Base-by-base conservation (phyloP, 2,113 vertebrate species). In the Microcebus griseorufus region DNA sequence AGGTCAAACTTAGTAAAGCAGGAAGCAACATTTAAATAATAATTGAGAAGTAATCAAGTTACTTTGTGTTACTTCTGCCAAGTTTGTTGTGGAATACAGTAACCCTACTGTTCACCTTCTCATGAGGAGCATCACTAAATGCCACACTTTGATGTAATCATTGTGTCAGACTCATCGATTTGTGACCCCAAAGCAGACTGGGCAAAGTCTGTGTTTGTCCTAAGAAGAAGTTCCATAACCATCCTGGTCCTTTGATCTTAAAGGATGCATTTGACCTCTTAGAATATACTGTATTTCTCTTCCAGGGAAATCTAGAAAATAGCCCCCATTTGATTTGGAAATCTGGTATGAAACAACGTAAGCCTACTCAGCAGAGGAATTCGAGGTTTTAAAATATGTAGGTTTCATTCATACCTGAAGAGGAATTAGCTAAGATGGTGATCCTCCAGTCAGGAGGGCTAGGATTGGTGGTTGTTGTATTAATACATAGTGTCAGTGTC, bases 1-100 rank as follows among this genome's bases (percentile, higher is more conserved):
- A 79, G n/a, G 17, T 92, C 48, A 89, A 53, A 32, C 75, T n/a
- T 58, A 64, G 25, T 22, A 81, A 93, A 93, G 51, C 37, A 72
- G 12, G 27, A 85, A 78, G 20, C 2, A 37, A 13, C 32, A 48
- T 60, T 95, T 70, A 93, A 91, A 32, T 82, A n/a, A 10, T 39
- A 45, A 48, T 32, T 87, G 73, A 83, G 39, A 69, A 88, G 27
- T 82, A 34, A 90, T 53, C 45, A 18, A 39, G 55, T 82, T 69
- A 51, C 39, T 94, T 60, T 42, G 3, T 62, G 34, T 51, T 48
- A 55, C 5, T 72, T 86, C 73, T 79, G 45, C 32, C 69, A 70
- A 53, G 9, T 82, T 82, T 55, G 11, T 16, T 53, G 14, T 91
- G 48, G 86, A 45, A 18, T 29, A 16, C 25, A 37, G 73, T 48